Evolutionary conservation across 1,140 invertebrate genomes (phyloP), one percentile per base, ranked within the genome.

Genomic region (Polypedilum pembai): DNA sequence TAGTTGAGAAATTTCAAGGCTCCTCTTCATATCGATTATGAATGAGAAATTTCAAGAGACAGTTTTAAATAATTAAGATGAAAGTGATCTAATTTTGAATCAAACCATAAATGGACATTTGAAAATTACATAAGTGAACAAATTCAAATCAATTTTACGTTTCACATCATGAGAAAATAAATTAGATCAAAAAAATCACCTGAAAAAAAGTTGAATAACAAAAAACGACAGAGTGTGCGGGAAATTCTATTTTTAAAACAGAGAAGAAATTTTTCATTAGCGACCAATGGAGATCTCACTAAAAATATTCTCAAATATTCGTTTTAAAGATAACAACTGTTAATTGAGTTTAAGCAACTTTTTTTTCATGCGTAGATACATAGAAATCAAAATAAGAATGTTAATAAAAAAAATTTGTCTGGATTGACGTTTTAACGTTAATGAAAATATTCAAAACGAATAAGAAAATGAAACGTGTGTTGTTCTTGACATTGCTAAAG

Each of bases 191-290:
- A 33, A 33, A 33, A 33, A 56, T 56, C 45, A 56, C 45, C 45
- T 56, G 45, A 56, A 56, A 56, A 56, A 56, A 56, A 56, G 45
- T 56, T 56, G 15, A 56, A 56, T 56, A 56, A n/a, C 45, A 12
- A 56, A 56, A 56, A 56, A n/a, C 12, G 45, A 15, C 12, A 4
- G 45, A n/a, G 41, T 45, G 45, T n/a, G 45, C 12, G 45, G n/a
- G 41, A 56, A 56, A 56, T 0, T 56, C 45, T 56, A 56, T 56
- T 56, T 56, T 56, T 56, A 56, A 56, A 56, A 56, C 12, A 56
- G 12, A 12, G 10, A 1, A 15, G 7, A 56, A 56, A 15, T 8
- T 56, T 56, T 56, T 56, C 45, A 56, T 56, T 56, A 12, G 45
- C 45, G 45, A 56, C 45, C 45, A 56, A 56, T 56, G 45, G 12